Evolutionary conservation across 1,140 invertebrate species (phyloP).

Genomic region (Ostrea denselamellosa): DNA sequence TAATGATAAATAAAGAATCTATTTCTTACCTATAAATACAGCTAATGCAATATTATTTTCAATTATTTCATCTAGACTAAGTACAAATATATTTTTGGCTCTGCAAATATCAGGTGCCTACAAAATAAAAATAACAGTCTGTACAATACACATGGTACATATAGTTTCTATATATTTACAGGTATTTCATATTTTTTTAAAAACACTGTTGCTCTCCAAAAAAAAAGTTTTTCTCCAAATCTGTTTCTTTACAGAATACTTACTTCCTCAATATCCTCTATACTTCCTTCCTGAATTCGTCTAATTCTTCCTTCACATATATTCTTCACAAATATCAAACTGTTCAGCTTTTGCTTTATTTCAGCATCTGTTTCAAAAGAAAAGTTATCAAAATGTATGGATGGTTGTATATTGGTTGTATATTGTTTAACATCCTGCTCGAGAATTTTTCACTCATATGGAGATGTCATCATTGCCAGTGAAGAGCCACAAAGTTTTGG

Average conservation of each 20-base stretch:
- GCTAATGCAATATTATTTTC: conserved; percentile 62
- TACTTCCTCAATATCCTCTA: conserved; percentile 73
- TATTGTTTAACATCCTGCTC: too few species aligned
- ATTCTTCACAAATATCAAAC: conserved; percentile 89
- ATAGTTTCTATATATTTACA: too few species aligned
- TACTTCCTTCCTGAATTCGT: conserved; percentile 79
- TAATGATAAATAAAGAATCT: too few species aligned
- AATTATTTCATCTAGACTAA: conserved; percentile 62
- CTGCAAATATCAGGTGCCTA: conserved; percentile 58
- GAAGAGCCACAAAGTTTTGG: too few species aligned
- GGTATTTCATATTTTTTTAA: too few species aligned
- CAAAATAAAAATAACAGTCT: conserved; percentile 29
- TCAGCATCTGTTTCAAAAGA: conserved; percentile 81
- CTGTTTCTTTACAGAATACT: too few species aligned
- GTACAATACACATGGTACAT: neutral
- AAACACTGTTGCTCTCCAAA: too few species aligned
- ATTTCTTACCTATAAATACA: conserved; percentile 61
- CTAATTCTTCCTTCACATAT: conserved; percentile 85
- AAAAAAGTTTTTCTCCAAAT: too few species aligned
- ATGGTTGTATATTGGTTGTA: too few species aligned
- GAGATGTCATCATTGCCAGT: too few species aligned
- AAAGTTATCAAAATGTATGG: neutral
- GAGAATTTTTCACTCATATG: too few species aligned
- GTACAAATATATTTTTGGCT: conserved; percentile 63
- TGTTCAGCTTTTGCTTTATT: conserved; percentile 93